These are phyloP conservation scores for Progne subis DNA, from an alignment of 2,113 vertebrate species.

Conservation along the genomic window DNA sequence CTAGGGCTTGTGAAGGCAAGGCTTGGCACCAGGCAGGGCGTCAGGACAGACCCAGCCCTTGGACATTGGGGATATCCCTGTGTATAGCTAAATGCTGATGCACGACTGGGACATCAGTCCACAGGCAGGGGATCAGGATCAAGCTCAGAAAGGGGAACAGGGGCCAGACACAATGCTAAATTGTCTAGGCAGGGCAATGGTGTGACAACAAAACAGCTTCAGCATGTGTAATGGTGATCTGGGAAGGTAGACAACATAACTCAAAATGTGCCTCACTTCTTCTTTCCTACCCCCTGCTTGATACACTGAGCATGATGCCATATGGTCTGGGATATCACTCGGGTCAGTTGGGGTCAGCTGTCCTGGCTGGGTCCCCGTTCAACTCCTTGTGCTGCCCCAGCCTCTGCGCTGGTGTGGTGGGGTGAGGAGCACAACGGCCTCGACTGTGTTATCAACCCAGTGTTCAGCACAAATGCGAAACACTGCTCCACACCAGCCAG, in stretches of 20 bases:
- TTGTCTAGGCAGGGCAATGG: too few species aligned
- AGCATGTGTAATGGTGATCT: neutral
- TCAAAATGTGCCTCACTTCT: fast-evolving
- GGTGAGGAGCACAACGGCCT: neutral
- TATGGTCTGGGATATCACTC: neutral
- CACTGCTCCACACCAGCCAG: neutral
- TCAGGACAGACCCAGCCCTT: neutral
- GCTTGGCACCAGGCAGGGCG: fast-evolving
- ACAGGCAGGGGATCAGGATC: neutral
- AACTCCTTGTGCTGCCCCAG: neutral
- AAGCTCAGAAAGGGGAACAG: neutral
- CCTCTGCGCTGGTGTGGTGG: neutral
- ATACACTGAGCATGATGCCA: neutral
- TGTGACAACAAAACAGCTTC: neutral
- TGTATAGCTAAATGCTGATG: fast-evolving
- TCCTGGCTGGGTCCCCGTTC: neutral
- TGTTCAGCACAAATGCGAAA: neutral
- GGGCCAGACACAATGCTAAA: neutral
- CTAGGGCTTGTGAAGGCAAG: fast-evolving
- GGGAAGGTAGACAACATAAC: fast-evolving
- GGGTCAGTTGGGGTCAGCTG: neutral
- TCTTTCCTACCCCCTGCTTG: neutral
- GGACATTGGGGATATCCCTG: fast-evolving
- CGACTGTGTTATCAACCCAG: neutral
- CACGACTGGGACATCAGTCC: neutral